These are phyloP conservation scores for Polymixis lichenea DNA, from an alignment of 2,888 invertebrate species.

Conservation along the genomic window DNA sequence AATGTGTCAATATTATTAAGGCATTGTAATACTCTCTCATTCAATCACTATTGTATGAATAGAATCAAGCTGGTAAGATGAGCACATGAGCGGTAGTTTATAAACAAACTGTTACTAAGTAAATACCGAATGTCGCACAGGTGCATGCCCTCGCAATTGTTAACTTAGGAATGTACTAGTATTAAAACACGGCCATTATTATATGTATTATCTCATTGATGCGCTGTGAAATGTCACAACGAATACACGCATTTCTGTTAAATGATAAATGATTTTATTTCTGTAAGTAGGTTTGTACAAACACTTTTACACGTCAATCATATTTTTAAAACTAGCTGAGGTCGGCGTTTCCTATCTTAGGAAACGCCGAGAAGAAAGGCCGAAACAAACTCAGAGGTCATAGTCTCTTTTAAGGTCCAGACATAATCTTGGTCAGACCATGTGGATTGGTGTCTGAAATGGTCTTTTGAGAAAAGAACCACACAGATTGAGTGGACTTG, in stretches of 20 bases:
- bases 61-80: conserved; percentile 2
- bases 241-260: background rate
- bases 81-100: background rate
- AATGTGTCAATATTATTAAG: conserved; percentile 1
- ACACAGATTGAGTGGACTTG: no score
- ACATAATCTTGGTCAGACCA: no score
- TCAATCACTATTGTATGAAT: background rate
- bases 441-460: no score
- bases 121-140: background rate
- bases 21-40: background rate
- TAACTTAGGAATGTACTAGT: background rate
- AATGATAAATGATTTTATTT: no score
- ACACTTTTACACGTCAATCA: no score
- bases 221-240: background rate
- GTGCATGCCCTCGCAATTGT: background rate
- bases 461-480: no score
- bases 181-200: conserved; percentile 11
- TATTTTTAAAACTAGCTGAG: no score
- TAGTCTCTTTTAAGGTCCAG: no score
- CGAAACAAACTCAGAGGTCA: no score
- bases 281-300: no score
- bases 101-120: background rate
- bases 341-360: no score
- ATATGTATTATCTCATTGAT: conserved; percentile 1
- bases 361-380: no score